These are phyloP conservation scores for Porites divaricata DNA, from an alignment of 92 coral and sea anemone genomes.

Conservation along the genomic window DNA sequence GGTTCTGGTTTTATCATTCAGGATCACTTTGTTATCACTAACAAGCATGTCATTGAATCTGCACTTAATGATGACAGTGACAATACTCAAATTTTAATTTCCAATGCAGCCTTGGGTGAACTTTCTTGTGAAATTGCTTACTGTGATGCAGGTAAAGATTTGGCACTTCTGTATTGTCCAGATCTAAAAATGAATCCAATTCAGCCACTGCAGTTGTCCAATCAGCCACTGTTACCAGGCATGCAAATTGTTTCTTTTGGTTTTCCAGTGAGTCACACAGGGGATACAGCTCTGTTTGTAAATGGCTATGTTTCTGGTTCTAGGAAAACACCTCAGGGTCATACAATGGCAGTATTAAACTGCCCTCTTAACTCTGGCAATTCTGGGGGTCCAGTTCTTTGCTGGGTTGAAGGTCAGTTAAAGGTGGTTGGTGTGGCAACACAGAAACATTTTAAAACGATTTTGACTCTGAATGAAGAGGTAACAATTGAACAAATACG, in stretches of 20 bases:
- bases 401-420: background rate
- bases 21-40: background rate
- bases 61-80: background rate
- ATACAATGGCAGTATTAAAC: background rate
- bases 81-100: background rate
- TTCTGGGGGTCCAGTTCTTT: background rate
- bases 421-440: constrained; percentile 4
- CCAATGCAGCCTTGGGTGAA: background rate
- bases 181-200: background rate
- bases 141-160: background rate
- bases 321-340: background rate
- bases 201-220: background rate
- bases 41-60: background rate
- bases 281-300: background rate
- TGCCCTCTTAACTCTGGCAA: background rate
- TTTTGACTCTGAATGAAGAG: background rate
- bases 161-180: background rate
- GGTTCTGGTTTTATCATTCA: background rate
- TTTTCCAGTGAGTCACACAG: constrained; percentile 1
- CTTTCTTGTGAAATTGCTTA: background rate
- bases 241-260: constrained; percentile 1
- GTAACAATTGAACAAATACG: background rate
- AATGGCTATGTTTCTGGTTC: background rate
- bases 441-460: background rate
- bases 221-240: background rate